These are phyloP conservation scores for Canis aureus DNA, from an alignment of 2,113 vertebrate genomes.

Conservation along the genomic window DNA sequence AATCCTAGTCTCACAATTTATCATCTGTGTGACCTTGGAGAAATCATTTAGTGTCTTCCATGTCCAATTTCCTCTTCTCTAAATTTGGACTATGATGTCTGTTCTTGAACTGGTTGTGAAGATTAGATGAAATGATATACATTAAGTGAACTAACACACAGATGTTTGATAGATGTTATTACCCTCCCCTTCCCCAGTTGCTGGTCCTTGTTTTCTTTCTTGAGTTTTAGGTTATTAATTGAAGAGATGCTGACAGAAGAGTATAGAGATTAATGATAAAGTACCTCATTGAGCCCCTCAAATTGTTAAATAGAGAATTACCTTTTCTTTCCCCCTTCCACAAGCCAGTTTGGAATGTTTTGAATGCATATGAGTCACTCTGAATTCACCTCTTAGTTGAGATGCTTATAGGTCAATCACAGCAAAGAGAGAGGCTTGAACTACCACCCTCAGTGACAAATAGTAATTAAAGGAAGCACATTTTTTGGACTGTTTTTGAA, in stretches of 20 bases:
- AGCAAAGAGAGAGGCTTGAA: background rate
- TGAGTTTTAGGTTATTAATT: constrained; percentile 43
- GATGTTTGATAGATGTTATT: background rate
- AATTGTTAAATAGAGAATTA: background rate
- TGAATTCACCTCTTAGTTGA: background rate
- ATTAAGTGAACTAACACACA: background rate
- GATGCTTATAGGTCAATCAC: background rate
- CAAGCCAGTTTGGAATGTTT: constrained; percentile 13
- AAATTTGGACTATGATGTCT: background rate
- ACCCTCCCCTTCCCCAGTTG: background rate
- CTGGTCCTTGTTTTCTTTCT: constrained; percentile 19
- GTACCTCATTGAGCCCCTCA: background rate
- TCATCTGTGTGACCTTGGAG: background rate
- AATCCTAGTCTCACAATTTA: background rate
- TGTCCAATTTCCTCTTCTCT: background rate
- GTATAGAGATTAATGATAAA: constrained; percentile 52
- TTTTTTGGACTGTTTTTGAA: background rate
- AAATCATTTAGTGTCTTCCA: constrained; percentile 5
- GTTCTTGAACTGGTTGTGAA: background rate
- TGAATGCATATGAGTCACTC: background rate
- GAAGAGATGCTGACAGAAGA: background rate
- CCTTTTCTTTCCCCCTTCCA: background rate
- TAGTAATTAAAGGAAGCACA: background rate
- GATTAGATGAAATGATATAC: background rate
- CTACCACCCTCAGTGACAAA: background rate